Conservation (phyloP, 2,888 invertebrate genomes). For the Norana najaformis region DNA sequence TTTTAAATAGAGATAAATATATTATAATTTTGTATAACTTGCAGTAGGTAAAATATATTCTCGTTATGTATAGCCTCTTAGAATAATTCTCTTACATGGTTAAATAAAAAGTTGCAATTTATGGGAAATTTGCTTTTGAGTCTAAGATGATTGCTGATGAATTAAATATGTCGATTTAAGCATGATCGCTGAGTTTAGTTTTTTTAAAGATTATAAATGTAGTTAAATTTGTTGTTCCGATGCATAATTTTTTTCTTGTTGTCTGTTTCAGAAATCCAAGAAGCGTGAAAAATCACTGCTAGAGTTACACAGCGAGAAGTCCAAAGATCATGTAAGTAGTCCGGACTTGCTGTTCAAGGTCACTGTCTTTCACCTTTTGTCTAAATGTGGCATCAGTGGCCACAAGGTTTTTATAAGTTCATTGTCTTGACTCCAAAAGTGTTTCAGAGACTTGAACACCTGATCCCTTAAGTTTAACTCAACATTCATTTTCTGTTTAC, state of each 20-base stretch:
- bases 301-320: background rate
- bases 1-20: background rate
- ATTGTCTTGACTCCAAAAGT: background rate
- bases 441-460: background rate
- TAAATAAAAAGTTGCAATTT: background rate
- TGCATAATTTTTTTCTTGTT: background rate
- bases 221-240: background rate
- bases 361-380: background rate
- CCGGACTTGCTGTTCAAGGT: background rate
- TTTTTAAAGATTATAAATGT: background rate
- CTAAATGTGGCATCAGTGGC: background rate
- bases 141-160: background rate
- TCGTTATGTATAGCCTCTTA: background rate
- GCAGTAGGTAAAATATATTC: background rate
- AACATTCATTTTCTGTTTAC: no score
- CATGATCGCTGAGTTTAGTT: background rate
- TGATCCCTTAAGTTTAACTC: no score
- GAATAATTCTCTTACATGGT: background rate
- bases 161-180: background rate
- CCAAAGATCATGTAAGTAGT: background rate
- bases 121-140: background rate
- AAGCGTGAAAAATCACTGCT: background rate
- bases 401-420: background rate
- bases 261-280: conserved; percentile 10
- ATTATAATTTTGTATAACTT: background rate